Evolutionary conservation across 2,797 vertebrate genomes (phyloP).

Genomic region (Tangara arthus): DNA sequence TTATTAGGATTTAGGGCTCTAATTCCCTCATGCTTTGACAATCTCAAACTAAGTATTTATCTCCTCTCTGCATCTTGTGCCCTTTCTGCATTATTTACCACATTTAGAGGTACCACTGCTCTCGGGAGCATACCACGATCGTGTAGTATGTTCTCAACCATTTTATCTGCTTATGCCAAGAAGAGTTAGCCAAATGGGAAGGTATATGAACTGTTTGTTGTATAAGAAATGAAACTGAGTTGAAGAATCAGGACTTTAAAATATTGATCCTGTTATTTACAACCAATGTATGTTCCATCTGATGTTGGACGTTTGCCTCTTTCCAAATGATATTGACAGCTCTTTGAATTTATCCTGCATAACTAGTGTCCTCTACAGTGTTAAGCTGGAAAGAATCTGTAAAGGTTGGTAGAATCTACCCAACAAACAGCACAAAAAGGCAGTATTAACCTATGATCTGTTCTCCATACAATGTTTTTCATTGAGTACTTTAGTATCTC

Average conservation of each 20-base stretch:
- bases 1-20: slow-evolving; percentile 18
- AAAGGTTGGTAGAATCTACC: neutral
- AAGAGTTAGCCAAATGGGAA: neutral
- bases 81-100: slow-evolving; percentile 42
- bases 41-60: slow-evolving; percentile 48
- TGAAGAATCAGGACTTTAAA: neutral
- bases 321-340: neutral
- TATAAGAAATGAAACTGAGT: neutral
- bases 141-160: neutral
- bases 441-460: neutral
- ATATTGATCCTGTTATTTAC: neutral
- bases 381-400: neutral
- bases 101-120: neutral
- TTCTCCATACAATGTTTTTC: slow-evolving; percentile 19
- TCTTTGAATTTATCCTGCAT: neutral
- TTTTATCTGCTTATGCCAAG: neutral
- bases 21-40: slow-evolving; percentile 23
- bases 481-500: slow-evolving; percentile 15
- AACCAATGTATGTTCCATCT: neutral
- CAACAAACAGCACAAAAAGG: neutral
- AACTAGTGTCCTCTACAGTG: neutral
- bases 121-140: neutral
- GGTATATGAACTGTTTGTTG: neutral
- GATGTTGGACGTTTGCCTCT: neutral
- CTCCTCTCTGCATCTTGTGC: neutral